These are phyloP conservation scores for Belgica antarctica DNA, from an alignment of 2,888 invertebrate genomes.

Conservation along the genomic window DNA sequence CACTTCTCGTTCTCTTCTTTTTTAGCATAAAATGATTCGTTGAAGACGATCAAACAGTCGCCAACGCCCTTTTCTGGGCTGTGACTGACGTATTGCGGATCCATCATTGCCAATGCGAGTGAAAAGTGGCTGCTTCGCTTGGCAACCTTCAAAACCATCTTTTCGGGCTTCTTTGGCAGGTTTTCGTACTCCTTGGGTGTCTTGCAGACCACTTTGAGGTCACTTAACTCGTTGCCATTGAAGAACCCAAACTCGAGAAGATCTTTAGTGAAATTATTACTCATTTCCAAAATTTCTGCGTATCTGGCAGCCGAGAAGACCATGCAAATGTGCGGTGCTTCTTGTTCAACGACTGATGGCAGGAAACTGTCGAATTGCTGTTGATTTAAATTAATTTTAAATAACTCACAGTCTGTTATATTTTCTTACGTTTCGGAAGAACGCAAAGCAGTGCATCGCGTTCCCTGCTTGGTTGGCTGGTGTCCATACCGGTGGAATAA, in stretches of 20 bases:
- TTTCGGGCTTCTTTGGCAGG: not conserved
- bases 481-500: not conserved
- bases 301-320: not conserved
- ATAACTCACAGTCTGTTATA: not conserved
- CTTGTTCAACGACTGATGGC: not conserved
- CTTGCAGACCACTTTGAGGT: not conserved
- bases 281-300: not conserved
- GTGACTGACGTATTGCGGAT: slow-evolving; percentile 15
- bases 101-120: not conserved
- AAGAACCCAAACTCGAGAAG: slow-evolving; percentile 18
- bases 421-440: slow-evolving; percentile 32
- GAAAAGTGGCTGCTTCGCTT: slow-evolving; percentile 2
- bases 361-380: slow-evolving; percentile 31
- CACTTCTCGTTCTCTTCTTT: not conserved
- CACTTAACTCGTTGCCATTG: not conserved
- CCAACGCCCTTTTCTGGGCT: not conserved
- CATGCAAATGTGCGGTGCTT: slow-evolving; percentile 32
- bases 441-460: not conserved
- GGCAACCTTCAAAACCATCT: not conserved
- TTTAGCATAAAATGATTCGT: not conserved
- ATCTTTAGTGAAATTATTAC: not conserved
- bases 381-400: not conserved
- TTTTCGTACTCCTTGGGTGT: not conserved
- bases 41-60: slow-evolving; percentile 10
- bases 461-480: slow-evolving; percentile 3